phyloP scores from a whole-genome alignment of 1,140 invertebrate genomes.

The Diorhabda sublineata region DNA sequence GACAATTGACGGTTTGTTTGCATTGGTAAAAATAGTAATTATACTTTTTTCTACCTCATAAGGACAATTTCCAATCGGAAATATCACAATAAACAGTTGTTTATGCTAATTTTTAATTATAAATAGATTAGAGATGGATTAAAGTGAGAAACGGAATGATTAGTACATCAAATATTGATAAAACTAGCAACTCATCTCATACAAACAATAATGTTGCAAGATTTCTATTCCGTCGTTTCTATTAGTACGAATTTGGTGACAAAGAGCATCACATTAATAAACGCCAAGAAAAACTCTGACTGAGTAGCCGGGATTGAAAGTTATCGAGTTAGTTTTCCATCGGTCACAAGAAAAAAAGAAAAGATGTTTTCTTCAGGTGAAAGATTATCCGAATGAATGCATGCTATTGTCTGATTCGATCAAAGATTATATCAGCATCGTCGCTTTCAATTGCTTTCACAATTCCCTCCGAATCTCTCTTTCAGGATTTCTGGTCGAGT shows the following conservation, averaged over 20 bases:
- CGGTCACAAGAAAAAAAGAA: not conserved
- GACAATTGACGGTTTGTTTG: too few relatives aligned
- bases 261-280: not conserved
- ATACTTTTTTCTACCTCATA: too few relatives aligned
- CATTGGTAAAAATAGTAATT: too few relatives aligned
- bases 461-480: not conserved
- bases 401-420: not conserved
- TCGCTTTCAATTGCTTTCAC: constrained; percentile 1
- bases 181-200: too few relatives aligned
- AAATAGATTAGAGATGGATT: too few relatives aligned
- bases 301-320: not conserved
- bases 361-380: not conserved
- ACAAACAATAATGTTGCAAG: too few relatives aligned
- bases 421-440: not conserved
- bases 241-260: not conserved
- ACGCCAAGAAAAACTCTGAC: not conserved
- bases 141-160: too few relatives aligned
- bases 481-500: not conserved
- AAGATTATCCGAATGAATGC: not conserved
- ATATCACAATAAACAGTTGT: too few relatives aligned
- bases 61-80: too few relatives aligned
- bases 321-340: not conserved
- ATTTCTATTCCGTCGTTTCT: too few relatives aligned
- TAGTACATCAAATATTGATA: too few relatives aligned
- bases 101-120: too few relatives aligned